Evolutionary conservation across 2,797 vertebrate species (phyloP).

Genomic region (Microtus agrestis): DNA sequence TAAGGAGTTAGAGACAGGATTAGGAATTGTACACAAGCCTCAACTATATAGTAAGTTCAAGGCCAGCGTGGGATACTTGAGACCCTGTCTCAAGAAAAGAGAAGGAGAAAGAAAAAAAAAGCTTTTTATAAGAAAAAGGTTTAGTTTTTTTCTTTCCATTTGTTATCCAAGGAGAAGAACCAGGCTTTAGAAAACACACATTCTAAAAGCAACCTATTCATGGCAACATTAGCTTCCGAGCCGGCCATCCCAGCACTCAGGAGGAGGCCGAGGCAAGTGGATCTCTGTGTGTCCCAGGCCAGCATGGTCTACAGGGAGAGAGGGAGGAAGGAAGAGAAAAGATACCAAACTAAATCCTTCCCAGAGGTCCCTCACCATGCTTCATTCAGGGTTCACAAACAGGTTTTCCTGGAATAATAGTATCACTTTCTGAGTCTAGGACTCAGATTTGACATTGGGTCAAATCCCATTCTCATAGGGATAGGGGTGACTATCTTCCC

Average conservation of each 20-base stretch:
- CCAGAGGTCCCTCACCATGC: neutral
- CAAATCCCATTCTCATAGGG: neutral
- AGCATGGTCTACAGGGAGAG: neutral
- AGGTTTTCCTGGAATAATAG: neutral
- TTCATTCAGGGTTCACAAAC: neutral
- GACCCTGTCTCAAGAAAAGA: neutral
- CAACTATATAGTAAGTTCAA: neutral
- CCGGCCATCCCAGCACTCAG: neutral
- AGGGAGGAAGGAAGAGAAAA: neutral
- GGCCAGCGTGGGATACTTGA: neutral
- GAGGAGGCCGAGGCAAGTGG: neutral
- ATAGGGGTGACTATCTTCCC: neutral
- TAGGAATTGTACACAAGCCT: neutral
- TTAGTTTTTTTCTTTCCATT: neutral
- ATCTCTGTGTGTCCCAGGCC: neutral
- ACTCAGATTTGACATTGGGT: neutral
- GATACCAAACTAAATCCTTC: neutral
- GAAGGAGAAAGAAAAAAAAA: too few relatives aligned
- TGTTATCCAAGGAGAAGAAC: slow-evolving; percentile 31
- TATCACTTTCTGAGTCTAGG: neutral
- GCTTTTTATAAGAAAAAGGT: too few relatives aligned
- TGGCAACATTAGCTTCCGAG: neutral
- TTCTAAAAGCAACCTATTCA: neutral
- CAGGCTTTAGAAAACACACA: neutral
- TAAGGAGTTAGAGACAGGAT: neutral